Conservation (phyloP, 2,888 invertebrate genomes). For the Dynastes maya region DNA sequence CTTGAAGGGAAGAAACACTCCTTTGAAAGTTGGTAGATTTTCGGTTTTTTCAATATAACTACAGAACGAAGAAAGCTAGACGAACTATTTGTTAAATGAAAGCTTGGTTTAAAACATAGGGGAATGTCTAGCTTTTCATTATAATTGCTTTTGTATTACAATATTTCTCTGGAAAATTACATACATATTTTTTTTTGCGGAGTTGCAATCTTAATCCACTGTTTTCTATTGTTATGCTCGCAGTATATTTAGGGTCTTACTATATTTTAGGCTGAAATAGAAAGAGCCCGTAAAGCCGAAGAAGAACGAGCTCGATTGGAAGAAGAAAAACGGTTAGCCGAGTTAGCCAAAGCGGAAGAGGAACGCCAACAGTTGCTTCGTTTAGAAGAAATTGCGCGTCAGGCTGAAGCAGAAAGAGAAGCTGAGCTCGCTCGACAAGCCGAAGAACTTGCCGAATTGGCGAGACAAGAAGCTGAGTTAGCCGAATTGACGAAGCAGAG, state of each 20-base stretch:
- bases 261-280: slow-evolving; percentile 70
- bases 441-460: slow-evolving; percentile 69
- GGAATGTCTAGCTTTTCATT: too few species aligned
- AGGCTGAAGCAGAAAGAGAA: slow-evolving; percentile 78
- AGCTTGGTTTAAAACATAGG: too few species aligned
- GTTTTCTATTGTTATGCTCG: too few species aligned
- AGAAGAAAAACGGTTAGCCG: slow-evolving; percentile 71
- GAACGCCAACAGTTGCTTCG: slow-evolving; percentile 71
- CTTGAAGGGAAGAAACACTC: too few species aligned
- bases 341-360: slow-evolving; percentile 68
- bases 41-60: too few species aligned
- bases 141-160: too few species aligned
- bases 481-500: slow-evolving; percentile 75
- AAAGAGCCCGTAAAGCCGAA: slow-evolving; percentile 72
- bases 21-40: too few species aligned
- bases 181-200: too few species aligned
- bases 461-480: slow-evolving; percentile 78
- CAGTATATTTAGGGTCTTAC: not conserved
- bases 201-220: too few species aligned
- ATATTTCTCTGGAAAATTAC: too few species aligned
- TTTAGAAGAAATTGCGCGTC: slow-evolving; percentile 75
- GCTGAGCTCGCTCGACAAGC: slow-evolving; percentile 79
- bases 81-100: too few species aligned
- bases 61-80: too few species aligned
- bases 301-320: slow-evolving; percentile 72